Evolutionary conservation across 2,888 invertebrate genomes (phyloP).

Genomic region (Calliopum simillimum): DNA sequence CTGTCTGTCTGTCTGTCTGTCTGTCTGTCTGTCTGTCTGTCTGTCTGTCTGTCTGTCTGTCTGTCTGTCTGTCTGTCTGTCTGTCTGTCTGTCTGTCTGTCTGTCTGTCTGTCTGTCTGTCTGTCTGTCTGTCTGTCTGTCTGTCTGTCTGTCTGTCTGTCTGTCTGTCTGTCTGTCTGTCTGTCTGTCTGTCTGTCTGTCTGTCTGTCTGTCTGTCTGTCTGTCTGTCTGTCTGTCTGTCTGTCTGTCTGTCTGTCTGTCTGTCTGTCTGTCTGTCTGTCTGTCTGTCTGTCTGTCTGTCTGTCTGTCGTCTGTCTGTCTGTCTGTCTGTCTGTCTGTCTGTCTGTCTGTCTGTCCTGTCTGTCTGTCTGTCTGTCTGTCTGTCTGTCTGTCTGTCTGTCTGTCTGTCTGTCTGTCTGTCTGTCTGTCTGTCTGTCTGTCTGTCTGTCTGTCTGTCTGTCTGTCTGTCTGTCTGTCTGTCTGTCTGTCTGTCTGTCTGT

Average conservation of each 20-base stretch:
- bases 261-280: background rate
- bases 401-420: conserved; percentile 3
- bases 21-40: background rate
- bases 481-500: conserved; percentile 3
- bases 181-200: conserved; percentile 1
- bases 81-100: conserved; percentile 1
- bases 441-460: conserved; percentile 1
- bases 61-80: background rate
- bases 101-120: conserved; percentile 3
- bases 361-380: background rate
- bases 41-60: background rate
- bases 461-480: background rate
- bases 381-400: conserved; percentile 3
- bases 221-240: background rate
- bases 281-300: background rate
- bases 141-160: conserved; percentile 1
- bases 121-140: conserved; percentile 3
- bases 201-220: conserved; percentile 3
- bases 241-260: background rate
- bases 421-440: conserved; percentile 1
- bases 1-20: background rate
- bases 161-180: conserved; percentile 3
- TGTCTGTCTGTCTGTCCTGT: conserved; percentile 3
- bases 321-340: conserved; percentile 1
- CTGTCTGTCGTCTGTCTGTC: background rate